Conservation (phyloP, 2,797 vertebrate species). For the Lagocephalus sceleratus region DNA sequence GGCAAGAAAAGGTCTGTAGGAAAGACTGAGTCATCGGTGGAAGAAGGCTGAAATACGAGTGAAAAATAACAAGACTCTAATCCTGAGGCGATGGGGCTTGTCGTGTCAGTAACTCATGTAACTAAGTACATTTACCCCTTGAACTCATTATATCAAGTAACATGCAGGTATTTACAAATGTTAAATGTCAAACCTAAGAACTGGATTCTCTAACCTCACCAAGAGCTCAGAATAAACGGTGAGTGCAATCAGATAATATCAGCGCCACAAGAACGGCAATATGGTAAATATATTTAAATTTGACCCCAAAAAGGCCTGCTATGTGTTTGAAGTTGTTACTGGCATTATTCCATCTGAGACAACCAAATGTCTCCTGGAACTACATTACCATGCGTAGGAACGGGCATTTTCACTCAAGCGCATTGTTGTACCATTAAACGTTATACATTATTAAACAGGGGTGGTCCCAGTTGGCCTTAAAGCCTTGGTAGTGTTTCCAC, state of each 20-base stretch:
- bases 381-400: constrained; percentile 3
- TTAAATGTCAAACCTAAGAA: too few species aligned
- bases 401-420: not conserved
- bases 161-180: too few species aligned
- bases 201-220: too few species aligned
- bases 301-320: not conserved
- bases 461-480: constrained; percentile 7
- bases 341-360: not conserved
- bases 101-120: too few species aligned
- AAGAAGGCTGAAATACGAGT: not conserved
- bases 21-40: not conserved
- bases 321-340: not conserved
- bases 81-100: too few species aligned
- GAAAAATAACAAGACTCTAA: not conserved
- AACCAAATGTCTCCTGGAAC: constrained; percentile 1
- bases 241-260: too few species aligned
- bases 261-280: too few species aligned
- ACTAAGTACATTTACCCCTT: too few species aligned
- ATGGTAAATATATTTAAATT: too few species aligned
- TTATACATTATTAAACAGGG: constrained; percentile 26
- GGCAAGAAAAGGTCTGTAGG: constrained; percentile 1
- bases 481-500: not conserved
- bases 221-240: too few species aligned
- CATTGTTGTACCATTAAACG: constrained; percentile 8
- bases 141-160: too few species aligned